Evolutionary conservation across 2,888 invertebrate genomes (phyloP).

Genomic region (Latheticus oryzae): DNA sequence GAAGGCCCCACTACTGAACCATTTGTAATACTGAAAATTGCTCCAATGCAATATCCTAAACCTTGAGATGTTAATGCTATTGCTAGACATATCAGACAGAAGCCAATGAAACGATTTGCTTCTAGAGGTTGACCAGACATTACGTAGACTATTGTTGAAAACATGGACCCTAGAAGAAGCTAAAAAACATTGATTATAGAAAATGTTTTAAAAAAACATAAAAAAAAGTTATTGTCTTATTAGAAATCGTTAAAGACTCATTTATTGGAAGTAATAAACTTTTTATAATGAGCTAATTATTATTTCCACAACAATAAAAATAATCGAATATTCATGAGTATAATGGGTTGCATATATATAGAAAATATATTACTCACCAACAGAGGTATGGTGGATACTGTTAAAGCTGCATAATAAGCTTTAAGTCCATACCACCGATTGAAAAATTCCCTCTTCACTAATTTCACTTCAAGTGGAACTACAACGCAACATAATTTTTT

Average conservation of each 20-base stretch:
- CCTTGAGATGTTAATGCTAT: conserved; percentile 79
- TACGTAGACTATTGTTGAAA: conserved; percentile 68
- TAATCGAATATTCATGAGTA: too few relatives aligned
- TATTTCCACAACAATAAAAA: too few relatives aligned
- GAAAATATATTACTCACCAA: conserved; percentile 66
- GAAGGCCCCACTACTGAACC: conserved; percentile 73
- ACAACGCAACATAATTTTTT: conserved; percentile 15
- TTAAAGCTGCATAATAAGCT: conserved; percentile 72
- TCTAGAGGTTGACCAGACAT: conserved; percentile 78
- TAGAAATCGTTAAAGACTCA: too few relatives aligned
- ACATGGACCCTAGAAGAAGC: conserved; percentile 66
- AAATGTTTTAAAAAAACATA: not conserved
- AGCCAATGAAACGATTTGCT: conserved; percentile 71
- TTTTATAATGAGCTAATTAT: too few relatives aligned
- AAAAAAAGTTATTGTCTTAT: too few relatives aligned
- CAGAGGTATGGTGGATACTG: conserved; percentile 69
- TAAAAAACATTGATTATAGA: conserved; percentile 57
- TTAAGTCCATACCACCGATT: conserved; percentile 77
- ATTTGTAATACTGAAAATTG: conserved; percentile 70
- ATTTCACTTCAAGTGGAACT: conserved; percentile 73
- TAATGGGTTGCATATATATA: too few relatives aligned
- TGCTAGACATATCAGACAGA: conserved; percentile 70
- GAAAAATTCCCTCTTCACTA: conserved; percentile 73
- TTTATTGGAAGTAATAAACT: too few relatives aligned
- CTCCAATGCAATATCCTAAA: conserved; percentile 77